These are phyloP conservation scores for Scylla paramamosain DNA, from an alignment of 1,140 invertebrate genomes.

Conservation along the genomic window DNA sequence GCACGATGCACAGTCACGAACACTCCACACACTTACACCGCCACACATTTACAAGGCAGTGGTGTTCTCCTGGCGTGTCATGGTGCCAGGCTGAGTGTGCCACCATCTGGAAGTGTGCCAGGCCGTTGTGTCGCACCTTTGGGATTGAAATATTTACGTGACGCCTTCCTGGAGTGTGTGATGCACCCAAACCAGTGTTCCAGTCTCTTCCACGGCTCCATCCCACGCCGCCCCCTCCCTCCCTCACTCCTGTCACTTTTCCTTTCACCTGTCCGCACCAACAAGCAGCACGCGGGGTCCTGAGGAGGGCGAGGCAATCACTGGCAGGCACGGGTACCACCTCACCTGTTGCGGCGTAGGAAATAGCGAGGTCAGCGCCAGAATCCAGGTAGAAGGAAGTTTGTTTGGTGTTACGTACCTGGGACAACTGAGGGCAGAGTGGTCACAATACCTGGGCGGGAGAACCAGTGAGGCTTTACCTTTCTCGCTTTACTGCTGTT, in stretches of 20 bases:
- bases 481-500: neutral
- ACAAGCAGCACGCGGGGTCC: neutral
- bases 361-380: neutral
- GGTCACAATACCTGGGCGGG: neutral
- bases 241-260: neutral
- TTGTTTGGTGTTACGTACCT: constrained; percentile 14
- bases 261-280: neutral
- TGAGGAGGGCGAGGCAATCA: neutral
- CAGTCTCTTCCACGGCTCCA: neutral
- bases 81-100: neutral
- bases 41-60: neutral
- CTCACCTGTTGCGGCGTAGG: neutral
- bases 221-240: neutral
- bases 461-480: neutral
- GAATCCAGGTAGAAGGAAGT: neutral
- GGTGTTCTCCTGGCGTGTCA: neutral
- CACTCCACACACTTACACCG: neutral
- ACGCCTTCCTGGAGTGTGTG: neutral
- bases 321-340: neutral
- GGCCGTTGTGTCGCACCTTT: neutral
- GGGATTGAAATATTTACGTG: neutral
- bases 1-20: neutral
- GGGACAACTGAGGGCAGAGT: neutral
- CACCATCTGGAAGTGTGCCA: neutral
- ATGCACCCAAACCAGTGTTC: neutral